These are phyloP conservation scores for Lamproptera curius DNA, from an alignment of 2,888 invertebrate genomes.

Conservation along the genomic window DNA sequence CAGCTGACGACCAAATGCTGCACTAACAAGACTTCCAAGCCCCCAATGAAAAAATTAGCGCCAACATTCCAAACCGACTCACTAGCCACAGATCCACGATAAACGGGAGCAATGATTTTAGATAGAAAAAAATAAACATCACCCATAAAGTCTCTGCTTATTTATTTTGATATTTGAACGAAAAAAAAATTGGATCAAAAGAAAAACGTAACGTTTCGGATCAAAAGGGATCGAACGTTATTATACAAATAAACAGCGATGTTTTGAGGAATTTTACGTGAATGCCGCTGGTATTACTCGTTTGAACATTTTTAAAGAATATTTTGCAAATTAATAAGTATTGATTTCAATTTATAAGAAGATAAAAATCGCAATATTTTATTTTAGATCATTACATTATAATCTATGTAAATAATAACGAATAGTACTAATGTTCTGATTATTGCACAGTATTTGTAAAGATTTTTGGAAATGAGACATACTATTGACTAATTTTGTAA, in stretches of 20 bases:
- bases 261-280: background rate
- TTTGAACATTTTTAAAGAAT: background rate
- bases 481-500: too few relatives aligned
- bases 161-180: slow-evolving; percentile 3
- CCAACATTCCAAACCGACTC: slow-evolving; percentile 2
- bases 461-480: too few relatives aligned
- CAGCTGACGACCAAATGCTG: slow-evolving; percentile 33
- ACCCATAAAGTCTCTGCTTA: slow-evolving; percentile 1
- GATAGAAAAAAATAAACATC: slow-evolving; percentile 8
- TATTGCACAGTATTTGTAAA: too few relatives aligned
- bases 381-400: too few relatives aligned
- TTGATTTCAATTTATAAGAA: too few relatives aligned
- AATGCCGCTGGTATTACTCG: background rate
- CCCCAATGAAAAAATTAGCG: slow-evolving; percentile 8
- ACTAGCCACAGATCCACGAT: background rate
- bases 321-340: too few relatives aligned
- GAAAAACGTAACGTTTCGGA: slow-evolving; percentile 1
- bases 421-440: too few relatives aligned
- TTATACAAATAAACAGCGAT: slow-evolving; percentile 5
- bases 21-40: slow-evolving; percentile 49
- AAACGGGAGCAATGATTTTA: background rate
- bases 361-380: too few relatives aligned
- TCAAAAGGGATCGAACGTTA: slow-evolving; percentile 6
- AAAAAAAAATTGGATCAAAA: background rate
- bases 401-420: too few relatives aligned